Evolutionary conservation across 2,888 invertebrate genomes (phyloP).

Genomic region (Cepaea hortensis): DNA sequence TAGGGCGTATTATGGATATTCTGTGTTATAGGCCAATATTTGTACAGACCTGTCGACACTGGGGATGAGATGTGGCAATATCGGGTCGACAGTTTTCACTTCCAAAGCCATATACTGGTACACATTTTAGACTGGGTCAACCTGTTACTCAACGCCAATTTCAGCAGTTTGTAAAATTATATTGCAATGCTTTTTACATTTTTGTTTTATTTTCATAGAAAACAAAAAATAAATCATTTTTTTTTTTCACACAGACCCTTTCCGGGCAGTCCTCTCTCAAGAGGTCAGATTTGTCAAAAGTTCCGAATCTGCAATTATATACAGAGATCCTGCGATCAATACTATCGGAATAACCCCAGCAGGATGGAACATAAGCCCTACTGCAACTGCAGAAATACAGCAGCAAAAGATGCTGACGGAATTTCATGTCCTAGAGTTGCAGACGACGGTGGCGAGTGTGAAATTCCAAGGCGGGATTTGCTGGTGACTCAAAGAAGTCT

Average conservation of each 20-base stretch:
- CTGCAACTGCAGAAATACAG: conserved; percentile 48
- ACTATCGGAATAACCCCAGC: conserved; percentile 17
- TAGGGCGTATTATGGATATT: too few relatives aligned
- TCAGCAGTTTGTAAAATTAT: too few relatives aligned
- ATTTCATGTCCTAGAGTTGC: conserved; percentile 42
- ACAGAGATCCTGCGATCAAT: conserved; percentile 43
- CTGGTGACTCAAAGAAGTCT: conserved; percentile 19
- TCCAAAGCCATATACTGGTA: too few relatives aligned
- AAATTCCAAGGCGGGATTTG: conserved; percentile 41
- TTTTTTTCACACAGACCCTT: conserved; percentile 18
- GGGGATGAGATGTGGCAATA: too few relatives aligned
- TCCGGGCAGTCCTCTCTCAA: conserved; percentile 18
- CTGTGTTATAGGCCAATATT: too few relatives aligned
- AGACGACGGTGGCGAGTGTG: conserved; percentile 50
- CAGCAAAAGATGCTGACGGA: conserved; percentile 36
- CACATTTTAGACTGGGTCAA: too few relatives aligned
- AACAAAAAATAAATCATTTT: background rate
- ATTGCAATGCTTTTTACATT: background rate
- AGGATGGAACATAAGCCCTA: conserved; percentile 30
- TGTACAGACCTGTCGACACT: too few relatives aligned
- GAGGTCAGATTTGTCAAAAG: conserved; percentile 44
- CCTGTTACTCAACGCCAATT: too few relatives aligned
- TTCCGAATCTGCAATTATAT: conserved; percentile 50
- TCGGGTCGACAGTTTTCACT: too few relatives aligned
- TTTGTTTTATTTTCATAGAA: background rate